Evolutionary conservation across 2,888 invertebrate species (phyloP).

Genomic region (Stenotaenia linearis): DNA sequence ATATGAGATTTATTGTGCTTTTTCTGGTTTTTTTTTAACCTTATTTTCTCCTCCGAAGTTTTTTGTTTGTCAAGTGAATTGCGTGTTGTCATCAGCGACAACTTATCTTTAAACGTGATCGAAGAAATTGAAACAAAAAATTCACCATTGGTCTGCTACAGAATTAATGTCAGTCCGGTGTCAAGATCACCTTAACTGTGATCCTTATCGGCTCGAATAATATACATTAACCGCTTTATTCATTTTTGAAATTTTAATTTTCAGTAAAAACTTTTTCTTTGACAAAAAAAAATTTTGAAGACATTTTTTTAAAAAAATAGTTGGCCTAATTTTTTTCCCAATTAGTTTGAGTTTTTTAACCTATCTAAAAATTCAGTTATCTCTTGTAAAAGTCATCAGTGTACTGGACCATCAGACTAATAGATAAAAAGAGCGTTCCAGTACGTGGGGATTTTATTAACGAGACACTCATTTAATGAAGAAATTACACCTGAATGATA

Average conservation of each 20-base stretch:
- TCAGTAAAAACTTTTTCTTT: too few species aligned
- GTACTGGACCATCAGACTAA: background rate
- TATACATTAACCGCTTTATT: too few species aligned
- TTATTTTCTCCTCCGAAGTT: background rate
- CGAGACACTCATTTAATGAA: background rate
- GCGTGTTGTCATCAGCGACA: background rate
- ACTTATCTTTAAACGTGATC: background rate
- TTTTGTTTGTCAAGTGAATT: background rate
- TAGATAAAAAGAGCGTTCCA: background rate
- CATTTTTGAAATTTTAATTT: too few species aligned
- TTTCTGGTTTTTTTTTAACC: background rate
- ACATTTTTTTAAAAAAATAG: background rate
- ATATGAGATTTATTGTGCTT: background rate
- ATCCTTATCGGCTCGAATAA: background rate
- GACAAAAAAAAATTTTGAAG: too few species aligned
- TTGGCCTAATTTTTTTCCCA: background rate
- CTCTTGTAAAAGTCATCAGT: background rate
- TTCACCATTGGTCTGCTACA: background rate
- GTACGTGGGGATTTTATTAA: conserved; percentile 4
- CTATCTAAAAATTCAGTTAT: background rate
- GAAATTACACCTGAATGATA: conserved; percentile 1
- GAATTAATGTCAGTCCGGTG: background rate
- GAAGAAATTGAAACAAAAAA: background rate
- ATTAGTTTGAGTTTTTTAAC: background rate
- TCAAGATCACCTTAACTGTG: background rate